Evolutionary conservation across 2,113 vertebrate species (phyloP).

Genomic region (Cyphomyrus discorhynchus): DNA sequence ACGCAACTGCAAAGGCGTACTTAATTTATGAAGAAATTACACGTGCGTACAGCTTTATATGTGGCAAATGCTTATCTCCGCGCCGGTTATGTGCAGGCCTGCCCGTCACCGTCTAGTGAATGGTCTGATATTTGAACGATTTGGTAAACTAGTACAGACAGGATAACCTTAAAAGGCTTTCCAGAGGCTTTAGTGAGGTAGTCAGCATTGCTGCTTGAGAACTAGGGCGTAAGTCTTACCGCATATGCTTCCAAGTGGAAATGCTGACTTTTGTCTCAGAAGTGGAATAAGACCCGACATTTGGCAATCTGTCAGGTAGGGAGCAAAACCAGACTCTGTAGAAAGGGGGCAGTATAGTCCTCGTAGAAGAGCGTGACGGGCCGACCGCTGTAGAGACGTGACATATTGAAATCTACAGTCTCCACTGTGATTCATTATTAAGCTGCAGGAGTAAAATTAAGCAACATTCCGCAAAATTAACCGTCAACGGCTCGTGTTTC

Average conservation of each 20-base stretch:
- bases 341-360: not conserved
- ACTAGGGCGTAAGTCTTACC: not conserved
- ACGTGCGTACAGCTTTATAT: not conserved
- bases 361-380: not conserved
- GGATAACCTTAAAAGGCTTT: not conserved
- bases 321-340: not conserved
- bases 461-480: not conserved
- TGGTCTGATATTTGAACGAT: not conserved
- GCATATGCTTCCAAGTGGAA: not conserved
- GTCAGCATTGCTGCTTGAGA: not conserved
- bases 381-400: not conserved
- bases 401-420: not conserved
- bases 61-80: not conserved
- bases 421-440: not conserved
- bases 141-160: not conserved
- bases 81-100: not conserved
- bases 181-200: not conserved
- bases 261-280: not conserved
- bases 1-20: not conserved
- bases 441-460: not conserved
- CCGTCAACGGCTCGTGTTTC: not conserved
- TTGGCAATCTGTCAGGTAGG: not conserved
- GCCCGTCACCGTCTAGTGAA: not conserved
- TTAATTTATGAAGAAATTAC: not conserved
- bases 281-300: not conserved